Percentiles rank a stretch among this genome's conserved stretches.
These are phyloP conservation scores for Clarias laeviceps DNA, from an alignment of 2,797 vertebrate genomes.

Conservation along the genomic window DNA sequence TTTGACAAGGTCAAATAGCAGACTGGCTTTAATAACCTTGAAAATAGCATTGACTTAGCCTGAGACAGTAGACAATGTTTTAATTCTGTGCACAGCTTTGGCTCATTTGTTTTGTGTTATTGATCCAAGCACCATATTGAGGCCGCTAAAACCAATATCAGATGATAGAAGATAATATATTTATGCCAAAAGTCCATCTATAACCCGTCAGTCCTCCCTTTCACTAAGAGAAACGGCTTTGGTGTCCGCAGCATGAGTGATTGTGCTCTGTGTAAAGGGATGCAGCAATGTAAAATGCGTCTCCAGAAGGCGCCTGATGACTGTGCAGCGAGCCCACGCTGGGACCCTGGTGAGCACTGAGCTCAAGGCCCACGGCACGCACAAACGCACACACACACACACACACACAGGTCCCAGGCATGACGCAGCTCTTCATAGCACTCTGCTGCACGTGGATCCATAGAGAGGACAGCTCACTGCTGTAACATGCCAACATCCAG, in stretches of 20 bases:
- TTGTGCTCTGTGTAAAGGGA: slow-evolving; percentile 36
- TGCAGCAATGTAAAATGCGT: slow-evolving; percentile 45
- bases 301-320: slow-evolving; percentile 57
- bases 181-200: not conserved
- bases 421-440: slow-evolving; percentile 44
- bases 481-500: slow-evolving; percentile 39
- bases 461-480: slow-evolving; percentile 35
- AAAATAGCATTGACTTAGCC: not conserved
- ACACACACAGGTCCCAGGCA: slow-evolving; percentile 31
- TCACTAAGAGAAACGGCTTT: not conserved
- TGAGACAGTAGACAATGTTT: not conserved
- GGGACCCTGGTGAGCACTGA: slow-evolving; percentile 24
- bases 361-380: slow-evolving; percentile 28
- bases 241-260: slow-evolving; percentile 26
- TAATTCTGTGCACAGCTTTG: not conserved
- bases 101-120: not conserved
- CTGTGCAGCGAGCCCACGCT: slow-evolving; percentile 44
- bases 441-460: slow-evolving; percentile 37
- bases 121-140: not conserved
- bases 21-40: not conserved
- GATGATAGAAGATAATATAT: not conserved
- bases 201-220: not conserved
- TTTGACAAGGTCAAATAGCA: not conserved
- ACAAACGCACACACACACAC: slow-evolving; percentile 7
- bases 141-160: not conserved